Base-by-base conservation (phyloP, 2,113 vertebrate species). In the Quiscalus mexicanus region DNA sequence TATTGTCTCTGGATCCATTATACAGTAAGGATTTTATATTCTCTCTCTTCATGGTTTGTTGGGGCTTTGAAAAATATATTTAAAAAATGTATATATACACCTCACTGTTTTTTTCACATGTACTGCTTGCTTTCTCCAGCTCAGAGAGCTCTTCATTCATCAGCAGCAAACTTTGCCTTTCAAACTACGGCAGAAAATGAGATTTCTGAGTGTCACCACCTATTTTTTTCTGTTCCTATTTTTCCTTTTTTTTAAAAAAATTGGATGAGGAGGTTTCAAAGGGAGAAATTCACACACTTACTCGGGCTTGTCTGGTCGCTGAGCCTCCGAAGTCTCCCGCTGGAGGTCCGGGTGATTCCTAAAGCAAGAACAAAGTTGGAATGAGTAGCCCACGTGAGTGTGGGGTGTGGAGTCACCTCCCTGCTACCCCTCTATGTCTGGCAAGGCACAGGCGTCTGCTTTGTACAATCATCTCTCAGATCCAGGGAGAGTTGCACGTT, bases 311-410 rank as follows among this genome's bases (percentile, higher is more conserved):
- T 74, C 13, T 95, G 83, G 62, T 98, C 97, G 1, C 96, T 97
- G 45, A 97, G 93, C 69, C 88, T 97, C 95, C 94, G 97, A 73
- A 97, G 97, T 90, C 97, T 97, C 80, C 97, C 93, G 1, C 97
- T 98, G 90, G 98, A 97, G 68, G 97, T 98, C 97, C 96, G 92
- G 11, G 90, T 84, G 93, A 97, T 96, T 69, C 98, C 98, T 98
- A 75, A 15, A 52, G 65, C 60, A 76, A 96, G 64, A 85, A 91
- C 39, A 58, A 91, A 35, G 14, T 68, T 60, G 69, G 30, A 58
- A 35, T 59, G 35, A 41, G 33, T 47, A 84, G 6, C 35, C 84
- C 44, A 45, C 6, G 16, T 7, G 44, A 60, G 14, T 50, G 49
- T 27, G 49, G 25, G 49, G 14, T 50, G 49, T 27, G 49, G 49